Conservation (phyloP, 2,797 vertebrate species). For the Phoxinus dragarum region DNA sequence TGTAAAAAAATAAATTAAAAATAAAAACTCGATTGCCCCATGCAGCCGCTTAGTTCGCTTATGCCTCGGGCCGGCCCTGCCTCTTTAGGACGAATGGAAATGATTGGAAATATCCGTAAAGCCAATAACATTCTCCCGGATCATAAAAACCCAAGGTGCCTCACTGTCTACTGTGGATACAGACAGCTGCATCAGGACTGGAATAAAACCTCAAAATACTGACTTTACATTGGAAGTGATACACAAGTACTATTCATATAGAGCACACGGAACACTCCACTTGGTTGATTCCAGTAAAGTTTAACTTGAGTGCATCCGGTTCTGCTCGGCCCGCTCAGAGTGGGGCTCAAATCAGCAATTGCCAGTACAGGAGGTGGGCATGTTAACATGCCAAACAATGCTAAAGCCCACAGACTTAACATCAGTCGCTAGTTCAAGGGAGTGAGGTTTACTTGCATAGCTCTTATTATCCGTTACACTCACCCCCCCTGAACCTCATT, state of each 20-base stretch:
- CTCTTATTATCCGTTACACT: neutral
- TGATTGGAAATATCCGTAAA: neutral
- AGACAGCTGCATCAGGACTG: neutral
- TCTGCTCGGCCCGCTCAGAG: neutral
- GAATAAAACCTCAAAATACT: neutral
- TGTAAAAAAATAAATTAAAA: too few species aligned
- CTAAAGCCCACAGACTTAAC: neutral
- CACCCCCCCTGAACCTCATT: neutral
- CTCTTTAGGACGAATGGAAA: constrained; percentile 4
- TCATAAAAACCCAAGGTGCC: neutral
- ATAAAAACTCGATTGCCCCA: too few species aligned
- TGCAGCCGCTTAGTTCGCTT: too few species aligned
- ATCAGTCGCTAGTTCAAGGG: neutral
- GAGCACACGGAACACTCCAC: neutral
- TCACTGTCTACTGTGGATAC: neutral
- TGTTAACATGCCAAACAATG: neutral
- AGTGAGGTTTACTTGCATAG: neutral
- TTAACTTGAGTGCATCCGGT: neutral
- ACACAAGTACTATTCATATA: neutral
- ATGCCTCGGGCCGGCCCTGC: too few species aligned
- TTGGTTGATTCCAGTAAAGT: neutral
- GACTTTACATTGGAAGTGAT: neutral
- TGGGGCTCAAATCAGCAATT: neutral
- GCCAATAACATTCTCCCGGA: neutral
- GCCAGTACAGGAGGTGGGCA: neutral